Evolutionary conservation across 1,140 invertebrate species (phyloP).

Genomic region (Yoshiicerus persimilis): DNA sequence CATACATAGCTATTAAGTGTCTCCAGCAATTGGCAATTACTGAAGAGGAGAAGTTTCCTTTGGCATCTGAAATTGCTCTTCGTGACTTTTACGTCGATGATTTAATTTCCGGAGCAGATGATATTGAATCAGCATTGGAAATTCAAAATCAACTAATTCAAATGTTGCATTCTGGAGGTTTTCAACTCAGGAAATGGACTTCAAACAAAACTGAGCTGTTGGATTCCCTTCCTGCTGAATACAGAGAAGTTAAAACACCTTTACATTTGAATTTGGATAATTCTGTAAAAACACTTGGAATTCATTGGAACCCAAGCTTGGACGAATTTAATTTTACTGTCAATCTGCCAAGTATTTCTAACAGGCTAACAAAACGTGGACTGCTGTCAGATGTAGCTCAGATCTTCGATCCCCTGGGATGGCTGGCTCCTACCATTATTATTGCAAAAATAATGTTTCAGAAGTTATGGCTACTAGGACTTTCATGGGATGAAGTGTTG

Average conservation of each 20-base stretch:
- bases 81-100: background rate
- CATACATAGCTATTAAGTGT: no score
- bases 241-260: background rate
- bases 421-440: background rate
- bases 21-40: no score
- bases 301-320: background rate
- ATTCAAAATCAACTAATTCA: background rate
- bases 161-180: background rate
- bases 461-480: background rate
- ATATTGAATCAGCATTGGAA: background rate
- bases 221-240: background rate
- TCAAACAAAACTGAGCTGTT: background rate
- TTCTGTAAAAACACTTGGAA: background rate
- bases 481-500: background rate
- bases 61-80: background rate
- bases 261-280: background rate
- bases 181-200: background rate
- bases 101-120: background rate
- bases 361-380: background rate
- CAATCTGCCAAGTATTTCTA: slow-evolving; percentile 45
- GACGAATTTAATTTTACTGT: slow-evolving; percentile 13
- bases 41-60: no score
- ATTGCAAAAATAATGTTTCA: background rate
- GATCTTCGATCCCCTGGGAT: background rate
- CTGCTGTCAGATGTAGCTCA: background rate